Evolutionary conservation across 1,140 invertebrate species (phyloP).

Genomic region (Battus philenor): DNA sequence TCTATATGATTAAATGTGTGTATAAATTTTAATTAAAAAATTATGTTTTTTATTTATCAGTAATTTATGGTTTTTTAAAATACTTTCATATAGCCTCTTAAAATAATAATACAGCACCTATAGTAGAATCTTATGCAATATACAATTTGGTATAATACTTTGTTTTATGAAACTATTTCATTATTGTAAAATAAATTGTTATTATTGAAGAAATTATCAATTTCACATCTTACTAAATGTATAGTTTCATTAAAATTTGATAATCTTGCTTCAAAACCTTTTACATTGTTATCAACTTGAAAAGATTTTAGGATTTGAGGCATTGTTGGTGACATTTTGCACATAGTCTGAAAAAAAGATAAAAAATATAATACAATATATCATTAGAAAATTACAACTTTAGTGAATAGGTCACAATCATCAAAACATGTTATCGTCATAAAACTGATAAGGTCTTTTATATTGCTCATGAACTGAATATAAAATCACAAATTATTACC

Average conservation of each 20-base stretch:
- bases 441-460: too few relatives aligned
- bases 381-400: too few relatives aligned
- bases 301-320: conserved; percentile 55
- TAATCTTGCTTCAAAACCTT: conserved; percentile 37
- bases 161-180: conserved; percentile 12
- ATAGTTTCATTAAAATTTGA: conserved; percentile 44
- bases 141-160: conserved; percentile 18
- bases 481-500: too few relatives aligned
- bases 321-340: conserved; percentile 57
- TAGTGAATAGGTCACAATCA: too few relatives aligned
- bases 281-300: conserved; percentile 37
- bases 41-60: conserved; percentile 3
- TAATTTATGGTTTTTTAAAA: conserved; percentile 2
- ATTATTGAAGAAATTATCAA: conserved; percentile 54
- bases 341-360: conserved; percentile 60
- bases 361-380: too few relatives aligned
- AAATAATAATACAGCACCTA: conserved; percentile 11
- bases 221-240: conserved; percentile 48
- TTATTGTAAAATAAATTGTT: conserved; percentile 30
- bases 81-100: conserved; percentile 7
- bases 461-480: too few relatives aligned
- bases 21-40: conserved; percentile 8
- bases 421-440: too few relatives aligned
- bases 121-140: conserved; percentile 16
- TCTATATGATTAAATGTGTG: background rate